Evolutionary conservation across 2,113 vertebrate genomes (phyloP).

Genomic region (Amblyornis subalaris): DNA sequence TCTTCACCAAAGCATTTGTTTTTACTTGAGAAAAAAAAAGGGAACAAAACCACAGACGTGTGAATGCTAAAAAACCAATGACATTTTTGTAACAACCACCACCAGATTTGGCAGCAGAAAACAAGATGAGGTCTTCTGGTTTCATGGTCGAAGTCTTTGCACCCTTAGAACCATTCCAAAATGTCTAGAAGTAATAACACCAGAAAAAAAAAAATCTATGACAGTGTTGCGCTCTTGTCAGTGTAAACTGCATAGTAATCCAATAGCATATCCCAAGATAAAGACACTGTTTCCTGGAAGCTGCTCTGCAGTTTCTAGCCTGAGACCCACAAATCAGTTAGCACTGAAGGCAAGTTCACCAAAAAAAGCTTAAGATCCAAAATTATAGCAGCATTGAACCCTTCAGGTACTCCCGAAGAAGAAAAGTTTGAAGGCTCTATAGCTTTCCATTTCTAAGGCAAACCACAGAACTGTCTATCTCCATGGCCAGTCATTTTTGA

Average conservation of each 20-base stretch:
- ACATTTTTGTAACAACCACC: not conserved
- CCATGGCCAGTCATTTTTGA: not conserved
- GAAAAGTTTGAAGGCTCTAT: not conserved
- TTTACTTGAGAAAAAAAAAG: not conserved
- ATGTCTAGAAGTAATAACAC: not conserved
- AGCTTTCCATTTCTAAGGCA: not conserved
- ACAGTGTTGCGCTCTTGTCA: not conserved
- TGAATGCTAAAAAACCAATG: not conserved
- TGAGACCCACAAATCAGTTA: not conserved
- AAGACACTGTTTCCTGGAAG: not conserved
- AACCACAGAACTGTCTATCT: not conserved
- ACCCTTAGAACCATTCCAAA: not conserved
- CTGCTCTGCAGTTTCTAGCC: not conserved
- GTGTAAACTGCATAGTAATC: not conserved
- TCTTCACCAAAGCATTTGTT: not conserved
- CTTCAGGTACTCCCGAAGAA: not conserved
- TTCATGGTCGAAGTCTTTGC: not conserved
- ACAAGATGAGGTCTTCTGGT: not conserved
- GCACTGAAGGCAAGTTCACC: not conserved
- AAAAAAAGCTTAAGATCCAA: not conserved
- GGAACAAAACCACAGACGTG: not conserved
- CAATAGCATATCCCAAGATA: not conserved
- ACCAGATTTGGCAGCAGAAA: not conserved
- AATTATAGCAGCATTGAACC: not conserved
- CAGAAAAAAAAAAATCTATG: fast-evolving